Evolutionary conservation across 2,888 invertebrate genomes (phyloP).

Genomic region (Tenodera sinensis): DNA sequence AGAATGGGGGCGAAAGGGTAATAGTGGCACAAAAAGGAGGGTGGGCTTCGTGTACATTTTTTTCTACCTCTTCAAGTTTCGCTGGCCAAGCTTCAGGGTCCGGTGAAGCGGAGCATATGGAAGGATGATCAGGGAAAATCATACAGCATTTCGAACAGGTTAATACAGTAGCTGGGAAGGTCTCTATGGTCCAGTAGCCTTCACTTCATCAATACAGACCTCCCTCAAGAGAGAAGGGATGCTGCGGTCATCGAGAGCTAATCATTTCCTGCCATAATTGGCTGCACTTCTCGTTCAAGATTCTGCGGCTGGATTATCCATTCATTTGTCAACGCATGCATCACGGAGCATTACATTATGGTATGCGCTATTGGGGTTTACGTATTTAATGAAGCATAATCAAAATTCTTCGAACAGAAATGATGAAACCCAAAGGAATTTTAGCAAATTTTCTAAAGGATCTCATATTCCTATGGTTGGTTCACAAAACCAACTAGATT

Average conservation of each 20-base stretch:
- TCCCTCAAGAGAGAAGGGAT: background rate
- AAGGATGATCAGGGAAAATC: conserved; percentile 13
- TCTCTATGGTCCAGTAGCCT: background rate
- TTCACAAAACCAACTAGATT: too few relatives aligned
- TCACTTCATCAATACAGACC: background rate
- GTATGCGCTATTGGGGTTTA: too few relatives aligned
- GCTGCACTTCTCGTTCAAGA: background rate
- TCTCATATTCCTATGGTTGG: too few relatives aligned
- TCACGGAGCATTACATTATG: too few relatives aligned
- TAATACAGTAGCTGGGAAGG: background rate
- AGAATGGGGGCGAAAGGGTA: background rate
- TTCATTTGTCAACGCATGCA: too few relatives aligned
- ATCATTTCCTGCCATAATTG: background rate
- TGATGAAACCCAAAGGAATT: too few relatives aligned
- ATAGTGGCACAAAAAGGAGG: background rate
- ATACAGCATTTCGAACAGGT: conserved; percentile 11
- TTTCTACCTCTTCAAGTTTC: conserved; percentile 12
- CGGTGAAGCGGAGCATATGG: background rate
- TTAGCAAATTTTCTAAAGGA: too few relatives aligned
- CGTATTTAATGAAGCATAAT: too few relatives aligned
- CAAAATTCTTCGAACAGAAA: too few relatives aligned
- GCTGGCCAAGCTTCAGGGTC: background rate
- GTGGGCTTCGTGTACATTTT: background rate
- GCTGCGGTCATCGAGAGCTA: background rate
- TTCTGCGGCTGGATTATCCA: background rate